Percentiles rank a stretch among this genome's conserved stretches.
Evolutionary conservation across 23 tunicate species (phyloP).

Genomic region (Halocynthia aurantium): DNA sequence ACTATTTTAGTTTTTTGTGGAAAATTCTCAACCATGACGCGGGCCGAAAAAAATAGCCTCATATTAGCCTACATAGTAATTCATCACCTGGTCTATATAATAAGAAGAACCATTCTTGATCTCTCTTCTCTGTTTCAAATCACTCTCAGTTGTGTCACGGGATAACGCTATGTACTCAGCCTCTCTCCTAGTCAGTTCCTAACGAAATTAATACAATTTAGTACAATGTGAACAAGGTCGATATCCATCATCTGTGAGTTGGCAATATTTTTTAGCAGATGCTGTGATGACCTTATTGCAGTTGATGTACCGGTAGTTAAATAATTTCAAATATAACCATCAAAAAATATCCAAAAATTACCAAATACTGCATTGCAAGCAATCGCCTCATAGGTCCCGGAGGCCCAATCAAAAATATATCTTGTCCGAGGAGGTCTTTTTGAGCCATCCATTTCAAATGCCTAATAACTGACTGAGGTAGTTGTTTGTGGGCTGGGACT

Average conservation of each 20-base stretch:
- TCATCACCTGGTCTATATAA: conserved; percentile 67
- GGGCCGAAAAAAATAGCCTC: no score
- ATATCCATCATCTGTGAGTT: background rate
- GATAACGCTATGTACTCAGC: conserved; percentile 82
- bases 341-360: conserved; percentile 3
- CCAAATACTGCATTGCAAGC: conserved; percentile 87
- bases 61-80: background rate
- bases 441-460: conserved; percentile 92
- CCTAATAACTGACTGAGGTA: conserved; percentile 68
- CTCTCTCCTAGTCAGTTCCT: conserved; percentile 86
- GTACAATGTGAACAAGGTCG: background rate
- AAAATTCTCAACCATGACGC: no score
- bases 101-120: conserved; percentile 75
- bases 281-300: background rate
- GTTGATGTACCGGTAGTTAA: background rate
- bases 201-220: background rate
- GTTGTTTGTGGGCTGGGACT: conserved; percentile 49
- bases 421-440: conserved; percentile 93
- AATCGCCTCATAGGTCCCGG: conserved; percentile 81
- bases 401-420: conserved; percentile 86
- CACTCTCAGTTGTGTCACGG: conserved; percentile 95
- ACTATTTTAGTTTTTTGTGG: no score
- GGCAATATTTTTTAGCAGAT: background rate
- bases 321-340: conserved; percentile 1
- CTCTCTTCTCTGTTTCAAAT: conserved; percentile 92